phyloP scores from a whole-genome alignment of 1,140 invertebrate species.

The Calliopsis andreniformis region DNA sequence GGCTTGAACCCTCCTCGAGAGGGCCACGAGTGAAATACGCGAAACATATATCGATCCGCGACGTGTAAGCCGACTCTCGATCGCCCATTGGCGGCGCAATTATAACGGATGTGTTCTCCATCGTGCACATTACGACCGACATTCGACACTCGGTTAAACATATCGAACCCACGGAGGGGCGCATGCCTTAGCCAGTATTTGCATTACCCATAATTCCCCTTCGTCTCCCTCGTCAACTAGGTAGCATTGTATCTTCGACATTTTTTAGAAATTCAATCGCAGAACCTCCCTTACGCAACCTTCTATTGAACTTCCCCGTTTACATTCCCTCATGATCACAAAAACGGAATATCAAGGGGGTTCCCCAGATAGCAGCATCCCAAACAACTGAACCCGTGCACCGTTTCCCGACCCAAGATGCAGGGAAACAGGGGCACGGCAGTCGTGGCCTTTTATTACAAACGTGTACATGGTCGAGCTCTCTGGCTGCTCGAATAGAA shows the following conservation, averaged over 20 bases:
- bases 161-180: conserved; percentile 24
- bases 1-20: neutral
- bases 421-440: neutral
- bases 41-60: conserved; percentile 52
- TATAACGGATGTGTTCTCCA: conserved; percentile 47
- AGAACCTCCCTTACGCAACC: too few relatives aligned
- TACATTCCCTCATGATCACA: too few relatives aligned
- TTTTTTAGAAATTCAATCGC: too few relatives aligned
- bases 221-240: neutral
- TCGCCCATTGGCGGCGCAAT: conserved; percentile 46
- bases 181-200: conserved; percentile 18
- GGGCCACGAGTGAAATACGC: neutral
- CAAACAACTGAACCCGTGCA: neutral
- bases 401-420: neutral
- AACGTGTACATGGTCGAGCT: neutral
- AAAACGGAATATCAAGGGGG: neutral
- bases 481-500: neutral
- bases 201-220: neutral
- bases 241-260: neutral
- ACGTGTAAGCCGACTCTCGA: neutral
- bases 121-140: conserved; percentile 42
- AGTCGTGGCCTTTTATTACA: conserved; percentile 1
- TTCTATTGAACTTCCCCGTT: too few relatives aligned
- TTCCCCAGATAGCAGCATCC: neutral
- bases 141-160: conserved; percentile 46